These are phyloP conservation scores for Polypedilum pembai DNA, from an alignment of 1,140 invertebrate species.

Conservation along the genomic window DNA sequence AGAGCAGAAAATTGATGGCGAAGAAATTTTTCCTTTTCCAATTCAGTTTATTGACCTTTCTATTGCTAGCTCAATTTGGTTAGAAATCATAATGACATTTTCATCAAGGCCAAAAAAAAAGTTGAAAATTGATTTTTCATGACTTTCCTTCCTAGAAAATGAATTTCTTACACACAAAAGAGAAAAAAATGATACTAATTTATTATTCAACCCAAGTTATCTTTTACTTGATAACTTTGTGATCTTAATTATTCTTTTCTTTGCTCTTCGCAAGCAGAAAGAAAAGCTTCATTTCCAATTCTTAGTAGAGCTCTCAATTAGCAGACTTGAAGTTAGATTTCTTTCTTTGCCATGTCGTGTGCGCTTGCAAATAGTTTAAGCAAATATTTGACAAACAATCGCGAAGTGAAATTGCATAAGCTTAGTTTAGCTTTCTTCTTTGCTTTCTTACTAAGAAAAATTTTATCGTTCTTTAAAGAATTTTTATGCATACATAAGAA, in stretches of 20 bases:
- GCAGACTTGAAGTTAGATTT: not conserved
- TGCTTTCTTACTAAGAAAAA: not conserved
- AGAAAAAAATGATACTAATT: not conserved
- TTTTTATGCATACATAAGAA: not conserved
- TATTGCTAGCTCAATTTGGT: too few relatives aligned
- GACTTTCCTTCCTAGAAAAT: too few relatives aligned
- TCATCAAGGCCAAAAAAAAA: too few relatives aligned
- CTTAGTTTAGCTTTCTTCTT: not conserved
- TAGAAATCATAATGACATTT: too few relatives aligned
- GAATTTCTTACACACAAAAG: too few relatives aligned
- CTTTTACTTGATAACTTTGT: not conserved
- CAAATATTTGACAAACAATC: constrained; percentile 12
- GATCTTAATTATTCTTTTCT: constrained; percentile 6
- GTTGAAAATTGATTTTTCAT: too few relatives aligned
- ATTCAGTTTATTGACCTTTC: too few relatives aligned
- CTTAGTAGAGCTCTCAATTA: not conserved
- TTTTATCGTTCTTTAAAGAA: not conserved
- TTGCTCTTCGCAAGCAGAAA: not conserved
- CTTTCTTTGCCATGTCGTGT: not conserved
- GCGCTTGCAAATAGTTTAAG: not conserved
- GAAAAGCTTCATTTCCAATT: not conserved
- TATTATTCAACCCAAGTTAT: constrained; percentile 1
- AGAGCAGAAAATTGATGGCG: too few relatives aligned
- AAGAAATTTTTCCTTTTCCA: too few relatives aligned
- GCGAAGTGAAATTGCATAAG: constrained; percentile 4